These are phyloP conservation scores for Clarias platycephalus DNA, from an alignment of 2,797 vertebrate genomes.

Conservation along the genomic window DNA sequence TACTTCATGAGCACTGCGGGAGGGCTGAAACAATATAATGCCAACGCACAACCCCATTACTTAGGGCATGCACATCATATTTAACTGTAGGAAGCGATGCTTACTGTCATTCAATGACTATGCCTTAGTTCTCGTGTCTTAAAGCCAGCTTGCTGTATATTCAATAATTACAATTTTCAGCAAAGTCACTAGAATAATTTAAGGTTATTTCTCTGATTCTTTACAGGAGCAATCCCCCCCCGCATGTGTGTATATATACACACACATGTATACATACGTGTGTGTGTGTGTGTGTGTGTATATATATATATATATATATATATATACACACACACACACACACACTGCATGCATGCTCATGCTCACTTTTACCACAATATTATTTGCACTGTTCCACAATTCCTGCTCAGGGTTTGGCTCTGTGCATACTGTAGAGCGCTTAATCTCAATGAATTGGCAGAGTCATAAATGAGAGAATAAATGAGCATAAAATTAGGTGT, in stretches of 20 bases:
- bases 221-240: not conserved
- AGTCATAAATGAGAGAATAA: conserved; percentile 4
- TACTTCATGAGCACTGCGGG: conserved; percentile 16
- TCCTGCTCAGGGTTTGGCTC: not conserved
- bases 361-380: not conserved
- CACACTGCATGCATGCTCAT: not conserved
- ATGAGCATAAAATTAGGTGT: conserved; percentile 3
- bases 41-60: not conserved
- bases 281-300: too few relatives aligned
- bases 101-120: not conserved
- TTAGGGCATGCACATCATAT: not conserved
- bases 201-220: not conserved
- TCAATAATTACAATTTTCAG: not conserved
- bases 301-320: too few relatives aligned
- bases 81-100: not conserved
- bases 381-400: not conserved
- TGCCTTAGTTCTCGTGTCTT: not conserved
- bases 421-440: not conserved
- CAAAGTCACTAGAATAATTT: not conserved
- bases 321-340: too few relatives aligned
- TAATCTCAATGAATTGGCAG: conserved; percentile 5
- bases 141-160: not conserved
- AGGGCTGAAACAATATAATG: not conserved
- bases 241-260: not conserved
- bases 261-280: too few relatives aligned